phyloP scores from a whole-genome alignment of 2,888 invertebrate species.

The Drosophila monieri region DNA sequence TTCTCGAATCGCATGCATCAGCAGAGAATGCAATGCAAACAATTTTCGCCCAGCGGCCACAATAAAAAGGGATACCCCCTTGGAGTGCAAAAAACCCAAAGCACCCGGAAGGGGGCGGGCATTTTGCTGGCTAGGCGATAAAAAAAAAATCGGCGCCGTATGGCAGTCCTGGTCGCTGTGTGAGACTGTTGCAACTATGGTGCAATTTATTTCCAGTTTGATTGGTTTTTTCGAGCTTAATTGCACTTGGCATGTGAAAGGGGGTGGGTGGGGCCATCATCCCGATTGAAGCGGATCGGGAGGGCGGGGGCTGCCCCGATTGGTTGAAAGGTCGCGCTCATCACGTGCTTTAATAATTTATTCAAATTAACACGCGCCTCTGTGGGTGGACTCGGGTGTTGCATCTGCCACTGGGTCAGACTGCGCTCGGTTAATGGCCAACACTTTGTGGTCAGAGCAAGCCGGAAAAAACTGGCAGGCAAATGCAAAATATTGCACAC shows the following conservation, averaged over 20 bases:
- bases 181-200: conserved; percentile 41
- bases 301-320: conserved; percentile 21
- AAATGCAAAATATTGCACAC: conserved; percentile 50
- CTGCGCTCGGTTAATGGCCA: conserved; percentile 60
- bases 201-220: conserved; percentile 75
- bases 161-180: conserved; percentile 50
- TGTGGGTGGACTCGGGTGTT: conserved; percentile 26
- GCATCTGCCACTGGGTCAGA: conserved; percentile 24
- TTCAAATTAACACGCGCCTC: conserved; percentile 81
- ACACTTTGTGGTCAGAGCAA: conserved; percentile 74
- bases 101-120: conserved; percentile 1
- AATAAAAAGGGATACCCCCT: conserved; percentile 41
- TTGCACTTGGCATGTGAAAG: conserved; percentile 55
- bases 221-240: conserved; percentile 72
- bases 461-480: conserved; percentile 46
- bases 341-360: conserved; percentile 81
- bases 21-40: conserved; percentile 71
- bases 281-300: conserved; percentile 8
- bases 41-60: conserved; percentile 68
- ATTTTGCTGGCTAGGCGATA: conserved; percentile 25
- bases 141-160: conserved; percentile 59
- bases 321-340: conserved; percentile 73
- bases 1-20: conserved; percentile 75
- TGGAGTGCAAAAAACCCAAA: conserved; percentile 3
- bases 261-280: background rate